Base-by-base conservation (phyloP, 2,113 vertebrate species). In the Etheostoma spectabile region DNA sequence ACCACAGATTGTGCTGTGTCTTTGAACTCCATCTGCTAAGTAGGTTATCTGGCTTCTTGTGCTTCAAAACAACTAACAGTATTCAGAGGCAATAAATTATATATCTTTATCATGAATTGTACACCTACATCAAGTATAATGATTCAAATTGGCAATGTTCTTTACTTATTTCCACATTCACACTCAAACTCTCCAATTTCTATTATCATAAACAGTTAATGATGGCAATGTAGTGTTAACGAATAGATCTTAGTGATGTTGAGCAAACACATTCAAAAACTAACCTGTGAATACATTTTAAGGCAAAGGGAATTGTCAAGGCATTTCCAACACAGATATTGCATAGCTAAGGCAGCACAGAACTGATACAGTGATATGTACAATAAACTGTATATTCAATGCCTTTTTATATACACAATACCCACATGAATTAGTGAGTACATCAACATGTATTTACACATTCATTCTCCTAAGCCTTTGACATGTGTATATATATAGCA, bases 331-430 rank as follows among this genome's bases (percentile, higher is more conserved):
- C 83, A 92, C 92, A 94, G 83, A 84, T 90, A 89, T 95, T 96
- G 94, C 95, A 96, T 95, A 95, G 95, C 94, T 93, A 94, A 95
- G 93, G 93, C 93, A 91, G 79, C 88, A 85, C 84, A 84, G 67
- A 87, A 86, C 86, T 81, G 77, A 85, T 87, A 90, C 89, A 87
- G 76, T 70, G 75, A 80, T 91, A 91, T 91, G 74, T 92, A 93
- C 91, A 93, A 85, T 86, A 86, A 85, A 86, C 77, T 85, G 62
- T 84, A 66, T 87, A 77, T 68, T 77, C 81, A 83, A 84, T 81
- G 77, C 73, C 77, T 83, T 51, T 72, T 49, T 91, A 89, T 88
- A 63, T 85, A 93, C 89, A 94, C 84, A 84, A 86, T 75, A 85
- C 83, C 70, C 82, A 86, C 71, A 62, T 68, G 19, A 66, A 52